phyloP scores from a whole-genome alignment of 2,888 invertebrate genomes.

The Notodonta dromedarius region DNA sequence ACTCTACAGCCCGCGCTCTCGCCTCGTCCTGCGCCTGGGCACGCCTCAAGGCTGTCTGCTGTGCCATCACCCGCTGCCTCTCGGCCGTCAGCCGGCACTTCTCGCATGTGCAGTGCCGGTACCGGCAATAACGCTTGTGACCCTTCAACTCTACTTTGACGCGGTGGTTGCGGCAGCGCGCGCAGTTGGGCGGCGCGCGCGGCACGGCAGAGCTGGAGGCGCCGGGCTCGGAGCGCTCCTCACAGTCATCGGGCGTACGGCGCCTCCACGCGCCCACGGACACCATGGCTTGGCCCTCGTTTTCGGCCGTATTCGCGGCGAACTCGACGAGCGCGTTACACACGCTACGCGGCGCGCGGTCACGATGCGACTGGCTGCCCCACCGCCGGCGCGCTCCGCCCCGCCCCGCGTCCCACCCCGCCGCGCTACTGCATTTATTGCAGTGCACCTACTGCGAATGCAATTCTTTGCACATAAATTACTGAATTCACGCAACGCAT shows the following conservation, averaged over 20 bases:
- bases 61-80: slow-evolving; percentile 94
- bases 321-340: slow-evolving; percentile 70
- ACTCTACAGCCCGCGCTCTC: slow-evolving; percentile 74
- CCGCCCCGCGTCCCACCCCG: slow-evolving; percentile 58
- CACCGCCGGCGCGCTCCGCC: slow-evolving; percentile 53
- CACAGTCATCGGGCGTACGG: slow-evolving; percentile 77
- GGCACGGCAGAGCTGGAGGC: slow-evolving; percentile 85
- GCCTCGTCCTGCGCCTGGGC: slow-evolving; percentile 95
- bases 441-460: slow-evolving; percentile 55
- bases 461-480: slow-evolving; percentile 45
- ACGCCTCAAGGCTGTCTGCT: slow-evolving; percentile 92
- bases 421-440: slow-evolving; percentile 72
- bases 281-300: slow-evolving; percentile 67
- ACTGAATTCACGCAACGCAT: slow-evolving; percentile 16
- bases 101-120: slow-evolving; percentile 92
- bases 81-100: slow-evolving; percentile 95
- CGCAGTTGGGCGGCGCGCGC: slow-evolving; percentile 95
- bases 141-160: slow-evolving; percentile 94
- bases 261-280: slow-evolving; percentile 79
- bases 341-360: slow-evolving; percentile 68
- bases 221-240: slow-evolving; percentile 77
- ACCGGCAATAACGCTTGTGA: slow-evolving; percentile 96
- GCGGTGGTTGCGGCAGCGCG: slow-evolving; percentile 96
- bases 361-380: slow-evolving; percentile 72
- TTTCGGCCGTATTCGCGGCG: slow-evolving; percentile 69